Percentiles rank a stretch among this genome's conserved stretches.
phyloP scores from a whole-genome alignment of 37 sponge, comb jelly and placozoan species.

The Beroe forskalii region DNA sequence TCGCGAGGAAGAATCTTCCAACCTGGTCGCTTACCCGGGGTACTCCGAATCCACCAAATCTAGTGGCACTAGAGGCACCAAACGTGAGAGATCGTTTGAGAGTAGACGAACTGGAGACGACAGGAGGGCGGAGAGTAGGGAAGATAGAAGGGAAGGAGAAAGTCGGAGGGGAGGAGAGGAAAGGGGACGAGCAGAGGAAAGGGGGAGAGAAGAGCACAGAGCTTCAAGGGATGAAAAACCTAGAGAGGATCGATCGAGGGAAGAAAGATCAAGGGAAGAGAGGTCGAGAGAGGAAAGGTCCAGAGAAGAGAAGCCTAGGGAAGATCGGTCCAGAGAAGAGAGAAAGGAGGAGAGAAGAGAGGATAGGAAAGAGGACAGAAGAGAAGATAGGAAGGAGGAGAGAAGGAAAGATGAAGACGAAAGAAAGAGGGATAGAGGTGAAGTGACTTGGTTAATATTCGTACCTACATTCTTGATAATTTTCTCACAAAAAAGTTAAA shows the following conservation, averaged over 20 bases:
- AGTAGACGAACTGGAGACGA: not conserved
- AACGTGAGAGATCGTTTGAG: conserved; percentile 9
- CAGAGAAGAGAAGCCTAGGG: not conserved
- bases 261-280: conserved; percentile 29
- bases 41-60: not conserved
- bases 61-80: not conserved
- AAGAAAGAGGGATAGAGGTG: not conserved
- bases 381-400: not conserved
- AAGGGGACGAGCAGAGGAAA: not conserved
- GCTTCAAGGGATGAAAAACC: not conserved
- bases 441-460: too few relatives aligned
- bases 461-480: too few relatives aligned
- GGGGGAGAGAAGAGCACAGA: not conserved
- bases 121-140: not conserved
- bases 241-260: not conserved
- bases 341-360: conserved; percentile 43
- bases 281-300: conserved; percentile 1
- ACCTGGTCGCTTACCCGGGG: conserved; percentile 6
- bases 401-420: not conserved
- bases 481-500: too few relatives aligned
- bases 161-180: not conserved
- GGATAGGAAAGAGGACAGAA: not conserved
- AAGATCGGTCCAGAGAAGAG: not conserved
- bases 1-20: not conserved
- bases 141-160: not conserved